Conservation (phyloP, 2,113 vertebrate genomes). For the Theropithecus gelada region DNA sequence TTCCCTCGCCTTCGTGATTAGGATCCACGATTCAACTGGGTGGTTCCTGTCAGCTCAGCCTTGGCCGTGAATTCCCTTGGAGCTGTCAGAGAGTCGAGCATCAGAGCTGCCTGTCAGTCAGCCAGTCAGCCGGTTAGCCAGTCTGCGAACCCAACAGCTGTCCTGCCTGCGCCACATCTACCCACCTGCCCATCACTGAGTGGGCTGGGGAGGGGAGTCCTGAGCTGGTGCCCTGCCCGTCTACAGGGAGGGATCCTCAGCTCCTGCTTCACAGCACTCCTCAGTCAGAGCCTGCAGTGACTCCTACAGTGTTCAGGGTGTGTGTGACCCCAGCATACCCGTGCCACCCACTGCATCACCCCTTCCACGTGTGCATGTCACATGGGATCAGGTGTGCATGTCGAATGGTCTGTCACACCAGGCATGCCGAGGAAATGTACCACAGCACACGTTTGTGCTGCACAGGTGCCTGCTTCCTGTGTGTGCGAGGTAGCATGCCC, state of each 20-base stretch:
- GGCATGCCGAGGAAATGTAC: accelerated
- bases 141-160: conserved; percentile 28
- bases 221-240: neutral
- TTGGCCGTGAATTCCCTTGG: neutral
- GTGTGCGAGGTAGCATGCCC: accelerated
- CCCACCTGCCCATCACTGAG: neutral
- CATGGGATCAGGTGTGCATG: no score
- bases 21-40: conserved; percentile 37
- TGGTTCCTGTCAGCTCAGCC: conserved; percentile 62
- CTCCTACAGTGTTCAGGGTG: accelerated
- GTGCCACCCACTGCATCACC: neutral
- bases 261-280: neutral
- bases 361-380: accelerated
- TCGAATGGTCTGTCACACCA: neutral
- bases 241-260: neutral
- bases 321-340: neutral
- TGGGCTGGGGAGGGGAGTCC: neutral
- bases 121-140: neutral
- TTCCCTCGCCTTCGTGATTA: conserved; percentile 26
- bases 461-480: neutral
- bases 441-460: neutral
- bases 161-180: neutral
- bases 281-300: neutral
- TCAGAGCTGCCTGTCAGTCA: conserved; percentile 32
- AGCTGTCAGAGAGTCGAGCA: conserved; percentile 23